Evolutionary conservation across 2,797 vertebrate species (phyloP).

Genomic region (Xerus rutilus): DNA sequence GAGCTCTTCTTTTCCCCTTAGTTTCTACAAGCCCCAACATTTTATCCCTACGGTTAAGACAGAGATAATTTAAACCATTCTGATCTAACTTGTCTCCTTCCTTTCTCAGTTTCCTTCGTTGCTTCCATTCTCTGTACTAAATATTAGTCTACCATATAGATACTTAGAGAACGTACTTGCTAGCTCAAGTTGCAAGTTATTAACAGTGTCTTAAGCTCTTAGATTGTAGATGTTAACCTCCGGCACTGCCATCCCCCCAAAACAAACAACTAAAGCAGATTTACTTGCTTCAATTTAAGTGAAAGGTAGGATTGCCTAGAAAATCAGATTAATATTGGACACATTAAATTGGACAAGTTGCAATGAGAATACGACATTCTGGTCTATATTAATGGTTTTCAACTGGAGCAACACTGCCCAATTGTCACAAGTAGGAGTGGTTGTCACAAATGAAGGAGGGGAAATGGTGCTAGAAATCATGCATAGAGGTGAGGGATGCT

Average conservation of each 20-base stretch:
- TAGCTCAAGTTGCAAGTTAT: not conserved
- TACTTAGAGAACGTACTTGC: conserved; percentile 16
- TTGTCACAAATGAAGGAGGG: not conserved
- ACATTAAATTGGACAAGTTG: not conserved
- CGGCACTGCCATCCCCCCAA: not conserved
- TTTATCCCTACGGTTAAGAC: not conserved
- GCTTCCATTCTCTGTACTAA: not conserved
- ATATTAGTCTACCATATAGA: not conserved
- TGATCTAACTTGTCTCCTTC: not conserved
- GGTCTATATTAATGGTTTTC: not conserved
- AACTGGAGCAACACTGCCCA: not conserved
- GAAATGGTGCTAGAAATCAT: not conserved
- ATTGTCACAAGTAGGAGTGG: not conserved
- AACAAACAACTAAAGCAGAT: not conserved
- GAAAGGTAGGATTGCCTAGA: not conserved
- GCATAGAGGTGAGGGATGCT: not conserved
- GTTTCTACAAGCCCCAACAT: not conserved
- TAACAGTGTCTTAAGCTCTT: not conserved
- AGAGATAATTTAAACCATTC: not conserved
- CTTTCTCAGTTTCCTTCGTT: conserved; percentile 1
- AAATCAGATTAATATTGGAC: not conserved
- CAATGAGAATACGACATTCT: not conserved
- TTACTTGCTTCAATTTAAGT: not conserved
- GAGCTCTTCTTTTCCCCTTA: not conserved
- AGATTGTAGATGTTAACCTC: not conserved